phyloP scores from a whole-genome alignment of 2,888 invertebrate genomes.

The Busseola fusca region DNA sequence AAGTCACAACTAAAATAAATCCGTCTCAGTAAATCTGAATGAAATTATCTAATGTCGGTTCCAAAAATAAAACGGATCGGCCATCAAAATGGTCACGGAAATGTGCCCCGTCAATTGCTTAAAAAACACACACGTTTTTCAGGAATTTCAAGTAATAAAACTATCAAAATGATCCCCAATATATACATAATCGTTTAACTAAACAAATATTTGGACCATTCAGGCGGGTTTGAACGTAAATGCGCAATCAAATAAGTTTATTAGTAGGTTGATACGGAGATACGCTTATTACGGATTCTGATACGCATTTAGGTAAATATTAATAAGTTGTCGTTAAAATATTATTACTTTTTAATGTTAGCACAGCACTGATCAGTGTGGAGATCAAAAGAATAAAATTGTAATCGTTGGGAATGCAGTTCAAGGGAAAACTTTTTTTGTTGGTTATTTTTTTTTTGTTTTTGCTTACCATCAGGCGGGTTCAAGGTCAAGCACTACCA shows the following conservation, averaged over 20 bases:
- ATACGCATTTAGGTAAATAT: slow-evolving; percentile 55
- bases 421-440: not conserved
- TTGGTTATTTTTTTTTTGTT: no score
- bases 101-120: slow-evolving; percentile 46
- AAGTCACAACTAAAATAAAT: slow-evolving; percentile 28
- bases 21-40: slow-evolving; percentile 20
- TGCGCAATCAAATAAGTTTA: slow-evolving; percentile 56
- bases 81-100: slow-evolving; percentile 31
- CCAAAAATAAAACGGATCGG: slow-evolving; percentile 37
- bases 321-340: slow-evolving; percentile 35
- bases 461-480: no score
- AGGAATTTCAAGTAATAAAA: slow-evolving; percentile 60
- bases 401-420: not conserved
- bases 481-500: no score
- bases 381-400: not conserved
- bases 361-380: not conserved
- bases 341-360: not conserved
- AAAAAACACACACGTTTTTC: slow-evolving; percentile 29
- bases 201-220: slow-evolving; percentile 46
- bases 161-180: slow-evolving; percentile 47
- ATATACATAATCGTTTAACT: slow-evolving; percentile 49
- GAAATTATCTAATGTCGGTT: slow-evolving; percentile 12
- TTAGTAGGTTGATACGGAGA: slow-evolving; percentile 38
- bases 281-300: slow-evolving; percentile 42
- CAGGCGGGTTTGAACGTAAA: slow-evolving; percentile 39